Percentiles rank a stretch among this genome's conserved stretches.
These are phyloP conservation scores for Linyphia triangularis DNA, from an alignment of 2,888 invertebrate genomes.

Conservation along the genomic window DNA sequence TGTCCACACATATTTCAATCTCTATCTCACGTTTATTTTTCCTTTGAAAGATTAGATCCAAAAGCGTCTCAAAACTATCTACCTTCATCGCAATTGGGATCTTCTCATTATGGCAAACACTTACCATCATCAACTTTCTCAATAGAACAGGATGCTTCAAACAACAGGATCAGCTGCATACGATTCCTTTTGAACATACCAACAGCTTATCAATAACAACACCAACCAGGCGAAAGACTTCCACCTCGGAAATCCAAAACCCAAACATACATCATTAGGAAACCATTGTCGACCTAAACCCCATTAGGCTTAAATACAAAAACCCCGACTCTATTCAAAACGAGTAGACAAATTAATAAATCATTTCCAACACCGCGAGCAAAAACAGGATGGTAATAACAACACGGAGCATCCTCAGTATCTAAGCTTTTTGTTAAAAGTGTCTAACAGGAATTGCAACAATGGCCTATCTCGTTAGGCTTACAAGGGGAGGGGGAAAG, in stretches of 20 bases:
- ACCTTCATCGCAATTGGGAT: not conserved
- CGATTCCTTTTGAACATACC: not conserved
- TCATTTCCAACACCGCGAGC: constrained; percentile 34
- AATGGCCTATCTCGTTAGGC: constrained; percentile 52
- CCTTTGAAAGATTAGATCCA: not conserved
- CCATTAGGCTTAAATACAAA: constrained; percentile 36
- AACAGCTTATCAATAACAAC: constrained; percentile 40
- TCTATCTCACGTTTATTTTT: not conserved
- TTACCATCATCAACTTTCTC: constrained; percentile 1
- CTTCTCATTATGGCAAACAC: constrained; percentile 13
- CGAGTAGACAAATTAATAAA: constrained; percentile 57
- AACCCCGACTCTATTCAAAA: constrained; percentile 28
- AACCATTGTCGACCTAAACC: constrained; percentile 44
- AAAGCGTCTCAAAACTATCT: not conserved
- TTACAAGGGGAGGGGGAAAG: not conserved
- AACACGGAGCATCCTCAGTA: not conserved
- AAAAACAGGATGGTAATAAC: constrained; percentile 25
- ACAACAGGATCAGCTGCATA: not conserved
- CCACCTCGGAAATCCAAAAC: constrained; percentile 11
- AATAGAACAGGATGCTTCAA: constrained; percentile 32
- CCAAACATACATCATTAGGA: constrained; percentile 50
- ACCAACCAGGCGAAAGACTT: constrained; percentile 39
- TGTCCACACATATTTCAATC: not conserved
- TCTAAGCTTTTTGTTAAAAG: constrained; percentile 42
- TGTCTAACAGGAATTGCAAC: constrained; percentile 28